Evolutionary conservation across 53 echinoderm and acorn worm species (phyloP).

Genomic region (Echinarachnius parma): DNA sequence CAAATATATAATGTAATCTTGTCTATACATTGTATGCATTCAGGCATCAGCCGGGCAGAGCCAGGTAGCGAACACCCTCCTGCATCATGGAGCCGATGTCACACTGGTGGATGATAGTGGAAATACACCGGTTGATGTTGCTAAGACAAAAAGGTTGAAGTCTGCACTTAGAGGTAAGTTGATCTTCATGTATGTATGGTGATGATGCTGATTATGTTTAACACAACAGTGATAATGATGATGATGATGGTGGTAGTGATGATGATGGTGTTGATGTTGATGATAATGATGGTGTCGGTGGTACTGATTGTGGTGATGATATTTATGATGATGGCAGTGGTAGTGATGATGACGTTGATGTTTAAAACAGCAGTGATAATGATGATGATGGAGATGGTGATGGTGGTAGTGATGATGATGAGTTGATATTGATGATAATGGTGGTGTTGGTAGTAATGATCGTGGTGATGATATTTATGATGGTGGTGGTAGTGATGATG

Average conservation of each 20-base stretch:
- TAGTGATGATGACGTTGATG: neutral
- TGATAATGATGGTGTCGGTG: too few relatives aligned
- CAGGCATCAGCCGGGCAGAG: constrained; percentile 78
- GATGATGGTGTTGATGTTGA: too few relatives aligned
- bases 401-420: neutral
- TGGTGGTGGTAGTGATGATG: constrained; percentile 2
- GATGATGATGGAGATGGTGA: neutral
- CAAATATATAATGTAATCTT: neutral
- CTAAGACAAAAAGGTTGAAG: constrained; percentile 80
- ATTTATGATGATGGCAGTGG: neutral
- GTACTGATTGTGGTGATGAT: neutral
- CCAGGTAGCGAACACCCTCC: constrained; percentile 65
- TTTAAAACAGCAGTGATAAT: too few relatives aligned
- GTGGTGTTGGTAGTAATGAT: neutral
- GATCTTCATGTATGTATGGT: neutral
- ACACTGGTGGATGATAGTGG: constrained; percentile 91
- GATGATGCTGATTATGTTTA: neutral
- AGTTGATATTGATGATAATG: neutral
- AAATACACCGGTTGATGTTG: constrained; percentile 89
- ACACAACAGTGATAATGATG: neutral
- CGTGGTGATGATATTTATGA: neutral
- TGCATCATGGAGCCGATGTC: constrained; percentile 83
- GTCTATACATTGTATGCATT: neutral
- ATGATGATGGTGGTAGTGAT: too few relatives aligned
- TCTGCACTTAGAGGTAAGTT: constrained; percentile 68